phyloP scores from a whole-genome alignment of 2,888 invertebrate genomes.

The Agonopterix arenella region DNA sequence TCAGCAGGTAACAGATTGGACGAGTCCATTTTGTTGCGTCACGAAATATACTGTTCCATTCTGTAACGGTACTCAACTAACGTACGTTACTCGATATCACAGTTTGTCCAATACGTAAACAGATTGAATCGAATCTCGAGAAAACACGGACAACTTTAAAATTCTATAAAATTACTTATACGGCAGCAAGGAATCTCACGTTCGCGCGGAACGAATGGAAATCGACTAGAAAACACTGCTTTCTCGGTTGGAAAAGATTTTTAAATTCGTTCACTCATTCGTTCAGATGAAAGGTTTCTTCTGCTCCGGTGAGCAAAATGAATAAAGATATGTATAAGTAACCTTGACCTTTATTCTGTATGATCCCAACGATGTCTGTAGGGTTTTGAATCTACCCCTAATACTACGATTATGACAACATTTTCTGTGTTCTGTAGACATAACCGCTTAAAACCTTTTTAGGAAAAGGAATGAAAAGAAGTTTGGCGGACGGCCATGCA shows the following conservation, averaged over 20 bases:
- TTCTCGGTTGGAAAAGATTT: slow-evolving; percentile 32
- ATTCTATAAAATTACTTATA: slow-evolving; percentile 19
- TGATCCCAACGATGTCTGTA: too few relatives aligned
- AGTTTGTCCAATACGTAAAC: slow-evolving; percentile 1
- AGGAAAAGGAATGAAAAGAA: too few relatives aligned
- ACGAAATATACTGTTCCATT: background rate
- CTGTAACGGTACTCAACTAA: background rate
- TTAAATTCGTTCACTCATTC: slow-evolving; percentile 22
- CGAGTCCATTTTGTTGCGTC: too few relatives aligned
- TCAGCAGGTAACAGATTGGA: too few relatives aligned
- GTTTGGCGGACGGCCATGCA: too few relatives aligned
- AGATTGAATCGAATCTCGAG: slow-evolving; percentile 1
- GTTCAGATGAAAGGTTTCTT: slow-evolving; percentile 9
- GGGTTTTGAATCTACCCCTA: too few relatives aligned
- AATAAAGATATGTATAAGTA: background rate
- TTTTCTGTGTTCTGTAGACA: too few relatives aligned
- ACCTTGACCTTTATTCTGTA: slow-evolving; percentile 2
- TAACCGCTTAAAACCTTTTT: too few relatives aligned
- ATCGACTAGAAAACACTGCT: slow-evolving; percentile 42
- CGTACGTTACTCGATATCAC: background rate
- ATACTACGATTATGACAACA: too few relatives aligned
- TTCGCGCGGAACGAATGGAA: slow-evolving; percentile 30
- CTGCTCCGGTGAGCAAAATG: background rate
- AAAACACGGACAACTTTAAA: slow-evolving; percentile 9
- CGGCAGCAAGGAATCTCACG: slow-evolving; percentile 13